Conservation (phyloP, 2,113 vertebrate species). For the Pseudopipra pipra region DNA sequence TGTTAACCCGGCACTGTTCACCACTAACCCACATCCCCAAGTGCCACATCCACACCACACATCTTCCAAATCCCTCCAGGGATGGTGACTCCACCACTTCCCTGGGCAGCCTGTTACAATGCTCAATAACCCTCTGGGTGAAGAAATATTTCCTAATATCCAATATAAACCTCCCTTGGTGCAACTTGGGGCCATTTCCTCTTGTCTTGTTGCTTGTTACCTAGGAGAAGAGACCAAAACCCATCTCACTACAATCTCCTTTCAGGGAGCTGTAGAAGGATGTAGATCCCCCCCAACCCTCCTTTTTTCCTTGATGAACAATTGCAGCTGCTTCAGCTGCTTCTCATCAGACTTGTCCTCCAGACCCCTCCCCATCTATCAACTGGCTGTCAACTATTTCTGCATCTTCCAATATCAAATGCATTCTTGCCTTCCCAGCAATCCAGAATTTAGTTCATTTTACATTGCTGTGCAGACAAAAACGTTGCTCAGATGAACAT, state of each 20-base stretch:
- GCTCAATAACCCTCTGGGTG: background rate
- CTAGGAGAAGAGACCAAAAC: fast-evolving
- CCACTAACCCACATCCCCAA: background rate
- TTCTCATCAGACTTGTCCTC: background rate
- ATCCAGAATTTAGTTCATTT: background rate
- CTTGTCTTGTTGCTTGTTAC: background rate
- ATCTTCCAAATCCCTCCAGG: no score
- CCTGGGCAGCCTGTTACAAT: background rate
- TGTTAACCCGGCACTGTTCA: background rate
- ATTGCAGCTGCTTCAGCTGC: background rate
- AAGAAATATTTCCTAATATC: background rate
- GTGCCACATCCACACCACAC: background rate
- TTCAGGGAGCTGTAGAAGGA: background rate
- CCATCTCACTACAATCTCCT: background rate
- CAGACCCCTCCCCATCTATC: background rate
- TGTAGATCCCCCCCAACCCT: background rate
- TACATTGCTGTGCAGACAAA: background rate
- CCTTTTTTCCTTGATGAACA: background rate
- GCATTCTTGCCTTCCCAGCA: background rate
- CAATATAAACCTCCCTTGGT: background rate
- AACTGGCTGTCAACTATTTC: background rate
- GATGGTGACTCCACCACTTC: background rate
- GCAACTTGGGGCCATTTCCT: background rate
- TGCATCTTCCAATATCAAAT: background rate
- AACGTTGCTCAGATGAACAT: background rate